Percentiles rank a stretch among this genome's conserved stretches.
These are phyloP conservation scores for Rutpela maculata DNA, from an alignment of 2,888 invertebrate species.

Conservation along the genomic window DNA sequence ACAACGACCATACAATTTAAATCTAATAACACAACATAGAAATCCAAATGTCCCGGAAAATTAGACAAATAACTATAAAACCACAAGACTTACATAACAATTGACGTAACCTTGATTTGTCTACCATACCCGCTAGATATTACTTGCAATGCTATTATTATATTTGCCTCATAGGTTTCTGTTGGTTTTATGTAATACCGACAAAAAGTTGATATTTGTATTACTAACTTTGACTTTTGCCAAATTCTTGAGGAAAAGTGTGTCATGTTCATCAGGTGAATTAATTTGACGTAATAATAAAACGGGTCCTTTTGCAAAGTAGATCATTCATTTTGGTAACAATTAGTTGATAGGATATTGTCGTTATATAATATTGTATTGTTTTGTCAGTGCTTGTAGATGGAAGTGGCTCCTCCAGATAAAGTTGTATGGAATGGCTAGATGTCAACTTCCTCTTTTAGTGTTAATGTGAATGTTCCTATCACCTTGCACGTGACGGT, in stretches of 20 bases:
- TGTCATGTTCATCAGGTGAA: not conserved
- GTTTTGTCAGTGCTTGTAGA: no score
- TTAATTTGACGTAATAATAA: conserved; percentile 2
- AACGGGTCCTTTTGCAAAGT: no score
- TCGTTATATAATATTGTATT: no score
- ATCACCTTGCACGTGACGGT: no score
- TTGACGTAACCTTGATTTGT: conserved; percentile 22
- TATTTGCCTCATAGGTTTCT: not conserved
- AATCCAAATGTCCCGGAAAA: conserved; percentile 17
- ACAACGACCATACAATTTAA: not conserved
- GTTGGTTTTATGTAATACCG: conserved; percentile 5
- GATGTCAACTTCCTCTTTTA: no score
- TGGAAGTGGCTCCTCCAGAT: no score
- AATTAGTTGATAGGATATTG: no score
- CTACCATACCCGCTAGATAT: not conserved
- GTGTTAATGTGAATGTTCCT: no score
- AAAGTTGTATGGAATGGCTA: no score
- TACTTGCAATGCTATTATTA: not conserved
- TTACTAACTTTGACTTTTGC: not conserved
- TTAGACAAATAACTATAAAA: conserved; percentile 20
- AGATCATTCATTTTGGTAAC: no score
- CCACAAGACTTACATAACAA: conserved; percentile 20
- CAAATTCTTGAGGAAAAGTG: not conserved
- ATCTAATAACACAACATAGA: not conserved
- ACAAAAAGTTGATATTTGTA: not conserved